Evolutionary conservation across 2,113 vertebrate genomes (phyloP), one percentile per base, ranked within the genome.

Genomic region (Pterocles orientalis): DNA sequence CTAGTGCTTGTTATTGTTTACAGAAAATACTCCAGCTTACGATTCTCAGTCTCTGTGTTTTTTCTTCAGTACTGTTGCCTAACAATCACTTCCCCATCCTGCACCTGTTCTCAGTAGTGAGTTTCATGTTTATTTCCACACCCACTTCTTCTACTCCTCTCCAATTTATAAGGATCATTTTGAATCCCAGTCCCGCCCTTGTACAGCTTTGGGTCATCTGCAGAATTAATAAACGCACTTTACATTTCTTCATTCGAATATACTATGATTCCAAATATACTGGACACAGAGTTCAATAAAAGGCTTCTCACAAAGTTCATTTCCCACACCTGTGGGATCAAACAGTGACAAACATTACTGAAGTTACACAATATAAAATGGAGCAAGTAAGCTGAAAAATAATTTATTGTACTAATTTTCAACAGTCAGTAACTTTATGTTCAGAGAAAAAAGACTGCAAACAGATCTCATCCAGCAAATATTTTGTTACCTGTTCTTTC

Each of bases 321-420:
- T 69, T 78, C 41, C 61, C 43, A 61, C 56, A 41, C 4, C 34
- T 39, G 20, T 29, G 43, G 61, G 29, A 92, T 88, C n/a, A 77
- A 88, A 86, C 34, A 51, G n/a, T 1, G 24, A 86, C 9, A 64
- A 88, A 33, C 61, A 71, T 6, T 64, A 31, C 20, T 79, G 34
- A 84, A 57, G 19, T 54, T 26, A 31, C 21, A 88, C 43, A 47
- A 39, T 31, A 64, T 18, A 80, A 75, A 91, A 92, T 0, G 1
- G 7, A 88, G 39, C 54, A 48, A 53, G 21, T 16, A 47, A 82
- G 57, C 17, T 0, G 29, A 90, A 86, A 92, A 92, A 79, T 41
- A 81, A 87, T 91, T 96, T 95, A 94, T 95, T 96, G 73, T 5
- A 85, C 53, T 82, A 8, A 84, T 70, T 70, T 70, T 64, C 54